Percentiles rank a stretch among this genome's conserved stretches.
phyloP scores from a whole-genome alignment of 2,113 vertebrate species.

The Rhinolophus ferrumequinum region DNA sequence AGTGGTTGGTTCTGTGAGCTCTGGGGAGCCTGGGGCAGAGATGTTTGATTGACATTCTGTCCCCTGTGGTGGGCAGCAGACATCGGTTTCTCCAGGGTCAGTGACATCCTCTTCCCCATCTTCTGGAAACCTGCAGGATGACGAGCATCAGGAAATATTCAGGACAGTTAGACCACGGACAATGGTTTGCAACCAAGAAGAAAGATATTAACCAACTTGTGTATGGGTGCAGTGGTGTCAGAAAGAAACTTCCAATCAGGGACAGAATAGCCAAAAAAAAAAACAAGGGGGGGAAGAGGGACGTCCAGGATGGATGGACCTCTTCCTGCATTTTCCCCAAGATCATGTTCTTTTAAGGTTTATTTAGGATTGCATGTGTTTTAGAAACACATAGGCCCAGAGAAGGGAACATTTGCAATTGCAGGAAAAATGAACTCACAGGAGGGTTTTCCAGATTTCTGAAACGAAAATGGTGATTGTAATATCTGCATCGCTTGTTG shows the following conservation, averaged over 20 bases:
- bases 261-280: neutral
- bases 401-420: constrained; percentile 25
- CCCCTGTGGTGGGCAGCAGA: neutral
- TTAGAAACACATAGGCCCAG: neutral
- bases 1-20: neutral
- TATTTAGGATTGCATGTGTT: neutral
- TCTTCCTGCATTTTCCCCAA: neutral
- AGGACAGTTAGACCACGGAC: neutral
- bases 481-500: neutral
- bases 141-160: neutral
- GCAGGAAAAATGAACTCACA: neutral
- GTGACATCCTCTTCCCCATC: neutral
- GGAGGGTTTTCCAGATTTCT: constrained; percentile 39
- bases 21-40: neutral
- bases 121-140: neutral
- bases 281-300: rapidly evolving
- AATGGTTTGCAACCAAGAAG: neutral
- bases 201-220: neutral
- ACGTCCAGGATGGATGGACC: neutral
- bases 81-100: neutral
- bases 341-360: neutral
- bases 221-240: neutral
- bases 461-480: neutral
- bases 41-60: neutral
- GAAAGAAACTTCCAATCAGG: neutral